Conservation (phyloP, 2,113 vertebrate species). For the Tyto alba region DNA sequence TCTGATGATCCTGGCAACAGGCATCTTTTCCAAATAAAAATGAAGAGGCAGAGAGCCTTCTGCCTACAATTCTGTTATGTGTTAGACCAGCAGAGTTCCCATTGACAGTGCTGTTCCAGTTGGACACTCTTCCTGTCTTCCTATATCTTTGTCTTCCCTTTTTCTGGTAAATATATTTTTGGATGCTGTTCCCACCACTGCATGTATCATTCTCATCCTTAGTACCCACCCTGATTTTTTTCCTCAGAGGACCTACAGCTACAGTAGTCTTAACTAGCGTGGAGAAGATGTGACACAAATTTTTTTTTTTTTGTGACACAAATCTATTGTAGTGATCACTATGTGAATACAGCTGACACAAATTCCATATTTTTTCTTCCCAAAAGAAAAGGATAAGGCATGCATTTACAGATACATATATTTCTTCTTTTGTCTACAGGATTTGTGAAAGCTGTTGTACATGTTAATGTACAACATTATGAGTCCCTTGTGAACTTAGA, state of each 20-base stretch:
- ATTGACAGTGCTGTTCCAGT: not conserved
- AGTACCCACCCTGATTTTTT: not conserved
- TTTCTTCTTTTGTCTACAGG: not conserved
- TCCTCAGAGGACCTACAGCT: not conserved
- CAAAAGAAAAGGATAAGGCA: not conserved
- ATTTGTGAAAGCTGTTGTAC: not conserved
- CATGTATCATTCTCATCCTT: not conserved
- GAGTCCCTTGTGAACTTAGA: not conserved
- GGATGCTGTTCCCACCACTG: not conserved
- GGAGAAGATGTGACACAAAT: not conserved
- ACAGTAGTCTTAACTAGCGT: not conserved
- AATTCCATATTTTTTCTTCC: not conserved
- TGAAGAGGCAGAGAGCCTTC: not conserved
- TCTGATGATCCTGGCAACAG: constrained; percentile 39
- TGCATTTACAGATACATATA: not conserved
- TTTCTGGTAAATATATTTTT: not conserved
- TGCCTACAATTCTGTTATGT: not conserved
- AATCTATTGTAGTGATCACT: not conserved
- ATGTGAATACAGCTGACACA: not conserved
- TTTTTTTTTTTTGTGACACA: not conserved
- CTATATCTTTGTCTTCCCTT: not conserved
- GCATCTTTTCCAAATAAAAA: constrained; percentile 39
- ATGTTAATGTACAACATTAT: not conserved
- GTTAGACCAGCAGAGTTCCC: not conserved
- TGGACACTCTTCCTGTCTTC: not conserved